Evolutionary conservation across 2,113 vertebrate genomes (phyloP).

Genomic region (Neolamprologus modestus): DNA sequence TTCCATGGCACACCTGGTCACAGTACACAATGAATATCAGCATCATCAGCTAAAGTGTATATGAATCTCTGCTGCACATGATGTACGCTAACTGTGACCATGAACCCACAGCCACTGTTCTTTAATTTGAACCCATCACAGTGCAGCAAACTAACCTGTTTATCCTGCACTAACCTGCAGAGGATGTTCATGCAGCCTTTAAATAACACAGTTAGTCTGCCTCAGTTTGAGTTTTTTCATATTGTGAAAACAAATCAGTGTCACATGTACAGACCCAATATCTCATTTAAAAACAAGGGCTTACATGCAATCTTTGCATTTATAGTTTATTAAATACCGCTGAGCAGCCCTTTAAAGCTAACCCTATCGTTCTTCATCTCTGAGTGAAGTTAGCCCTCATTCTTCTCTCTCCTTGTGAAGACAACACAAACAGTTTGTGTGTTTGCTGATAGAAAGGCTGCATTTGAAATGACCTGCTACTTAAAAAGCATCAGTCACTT

Average conservation of each 20-base stretch:
- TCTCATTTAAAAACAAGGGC: background rate
- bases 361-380: background rate
- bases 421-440: background rate
- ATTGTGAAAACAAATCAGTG: background rate
- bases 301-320: background rate
- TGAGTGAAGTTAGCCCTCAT: background rate
- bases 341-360: background rate
- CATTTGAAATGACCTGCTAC: background rate
- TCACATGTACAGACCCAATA: background rate
- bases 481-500: fast-evolving
- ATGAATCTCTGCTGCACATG: background rate
- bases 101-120: background rate
- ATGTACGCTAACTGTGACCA: background rate
- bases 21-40: background rate
- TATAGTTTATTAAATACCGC: background rate
- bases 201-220: background rate
- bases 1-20: background rate
- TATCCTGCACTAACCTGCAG: background rate
- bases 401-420: background rate
- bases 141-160: background rate
- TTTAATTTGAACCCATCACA: background rate
- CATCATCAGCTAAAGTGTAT: background rate
- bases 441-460: background rate
- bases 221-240: background rate
- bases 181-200: background rate